phyloP scores from a whole-genome alignment of 2,888 invertebrate genomes.

The Furcula furcula region DNA sequence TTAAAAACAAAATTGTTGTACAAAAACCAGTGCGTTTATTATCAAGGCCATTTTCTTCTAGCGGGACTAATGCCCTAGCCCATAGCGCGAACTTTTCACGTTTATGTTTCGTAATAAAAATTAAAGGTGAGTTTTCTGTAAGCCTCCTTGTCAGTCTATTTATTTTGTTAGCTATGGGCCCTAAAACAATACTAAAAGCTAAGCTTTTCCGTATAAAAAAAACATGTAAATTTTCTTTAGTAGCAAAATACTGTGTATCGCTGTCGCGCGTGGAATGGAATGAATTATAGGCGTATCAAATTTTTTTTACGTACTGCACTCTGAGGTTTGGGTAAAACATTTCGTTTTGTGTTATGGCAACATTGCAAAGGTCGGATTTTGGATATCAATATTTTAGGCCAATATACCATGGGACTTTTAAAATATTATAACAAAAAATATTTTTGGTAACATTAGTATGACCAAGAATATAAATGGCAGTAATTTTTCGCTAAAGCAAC shows the following conservation, averaged over 20 bases:
- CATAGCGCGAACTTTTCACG: slow-evolving; percentile 22
- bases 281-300: slow-evolving; percentile 68
- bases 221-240: slow-evolving; percentile 56
- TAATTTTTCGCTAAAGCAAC: too few relatives aligned
- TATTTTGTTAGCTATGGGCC: slow-evolving; percentile 22
- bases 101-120: not conserved
- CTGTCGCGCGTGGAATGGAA: slow-evolving; percentile 59
- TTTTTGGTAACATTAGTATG: too few relatives aligned
- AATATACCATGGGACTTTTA: too few relatives aligned
- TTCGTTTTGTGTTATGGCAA: slow-evolving; percentile 18
- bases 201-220: slow-evolving; percentile 53
- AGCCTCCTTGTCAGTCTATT: not conserved
- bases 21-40: slow-evolving; percentile 43
- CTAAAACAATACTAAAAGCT: slow-evolving; percentile 50
- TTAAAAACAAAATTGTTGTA: slow-evolving; percentile 33
- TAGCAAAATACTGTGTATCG: slow-evolving; percentile 70
- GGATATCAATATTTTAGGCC: not conserved
- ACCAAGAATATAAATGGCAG: too few relatives aligned
- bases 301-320: slow-evolving; percentile 37
- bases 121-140: too few relatives aligned
- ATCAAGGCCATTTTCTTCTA: slow-evolving; percentile 40
- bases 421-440: too few relatives aligned
- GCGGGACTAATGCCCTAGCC: slow-evolving; percentile 41
- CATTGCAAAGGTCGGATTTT: not conserved
- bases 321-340: slow-evolving; percentile 11